Percentiles rank a stretch among this genome's conserved stretches.
These are phyloP conservation scores for Halocynthia roretzi DNA, from an alignment of 23 tunicate species.

Conservation along the genomic window DNA sequence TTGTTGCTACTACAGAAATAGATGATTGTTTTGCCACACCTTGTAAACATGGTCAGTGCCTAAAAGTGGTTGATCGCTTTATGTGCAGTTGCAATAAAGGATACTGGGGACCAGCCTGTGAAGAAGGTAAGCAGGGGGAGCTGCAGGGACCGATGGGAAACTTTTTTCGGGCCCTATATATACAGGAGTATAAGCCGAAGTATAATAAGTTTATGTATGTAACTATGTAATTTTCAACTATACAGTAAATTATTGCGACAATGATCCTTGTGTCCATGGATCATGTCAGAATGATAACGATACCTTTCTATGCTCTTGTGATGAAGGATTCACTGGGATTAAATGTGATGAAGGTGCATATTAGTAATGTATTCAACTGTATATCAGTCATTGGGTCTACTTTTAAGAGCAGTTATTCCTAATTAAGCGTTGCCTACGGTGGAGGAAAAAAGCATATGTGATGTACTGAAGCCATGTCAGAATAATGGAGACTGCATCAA, in stretches of 20 bases:
- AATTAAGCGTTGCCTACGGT: not conserved
- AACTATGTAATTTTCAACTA: not conserved
- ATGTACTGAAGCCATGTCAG: not conserved
- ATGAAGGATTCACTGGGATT: not conserved
- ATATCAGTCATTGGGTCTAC: too few relatives aligned
- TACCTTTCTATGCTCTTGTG: not conserved
- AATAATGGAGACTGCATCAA: not conserved
- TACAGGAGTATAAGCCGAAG: not conserved
- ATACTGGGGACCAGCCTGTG: not conserved
- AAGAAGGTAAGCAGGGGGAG: conserved; percentile 2
- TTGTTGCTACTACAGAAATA: not conserved
- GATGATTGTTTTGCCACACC: conserved; percentile 4
- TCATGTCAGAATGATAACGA: not conserved
- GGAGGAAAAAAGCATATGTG: too few relatives aligned
- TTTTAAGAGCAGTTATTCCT: not conserved
- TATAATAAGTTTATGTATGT: not conserved
- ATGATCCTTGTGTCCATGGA: not conserved
- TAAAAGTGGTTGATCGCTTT: not conserved
- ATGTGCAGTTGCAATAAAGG: not conserved
- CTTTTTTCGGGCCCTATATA: not conserved
- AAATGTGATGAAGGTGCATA: conserved; percentile 5
- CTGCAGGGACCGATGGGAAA: not conserved
- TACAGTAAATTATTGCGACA: not conserved
- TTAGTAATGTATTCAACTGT: not conserved
- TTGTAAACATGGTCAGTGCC: not conserved